phyloP scores from a whole-genome alignment of 2,113 vertebrate species.

The Hippocampus zosterae region DNA sequence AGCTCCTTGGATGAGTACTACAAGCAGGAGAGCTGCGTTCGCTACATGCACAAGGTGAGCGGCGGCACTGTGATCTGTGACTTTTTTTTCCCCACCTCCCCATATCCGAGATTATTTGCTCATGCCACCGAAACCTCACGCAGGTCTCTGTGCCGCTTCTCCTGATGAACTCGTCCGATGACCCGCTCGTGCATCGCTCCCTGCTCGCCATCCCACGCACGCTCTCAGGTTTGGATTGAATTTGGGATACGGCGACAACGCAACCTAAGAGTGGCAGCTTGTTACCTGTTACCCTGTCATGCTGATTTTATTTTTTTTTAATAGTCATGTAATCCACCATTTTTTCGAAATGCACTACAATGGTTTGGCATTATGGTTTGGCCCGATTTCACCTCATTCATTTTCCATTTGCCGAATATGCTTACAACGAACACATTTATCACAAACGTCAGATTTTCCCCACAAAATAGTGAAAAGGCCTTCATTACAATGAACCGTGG shows the following conservation, averaged over 20 bases:
- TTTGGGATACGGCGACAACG: neutral
- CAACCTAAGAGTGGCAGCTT: neutral
- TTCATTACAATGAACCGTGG: too few species aligned
- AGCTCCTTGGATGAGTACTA: constrained; percentile 94
- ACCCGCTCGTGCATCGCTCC: constrained; percentile 91
- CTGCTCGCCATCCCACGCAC: constrained; percentile 91
- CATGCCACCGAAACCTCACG: neutral
- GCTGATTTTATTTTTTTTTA: constrained; percentile 68
- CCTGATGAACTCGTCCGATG: constrained; percentile 91
- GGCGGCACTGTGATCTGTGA: neutral
- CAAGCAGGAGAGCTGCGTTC: constrained; percentile 93
- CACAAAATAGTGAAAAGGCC: too few species aligned
- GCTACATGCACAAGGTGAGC: constrained; percentile 91
- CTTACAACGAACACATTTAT: too few species aligned
- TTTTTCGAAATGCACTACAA: neutral
- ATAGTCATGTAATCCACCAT: constrained; percentile 57
- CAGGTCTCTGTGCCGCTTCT: constrained; percentile 92
- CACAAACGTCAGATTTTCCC: too few species aligned
- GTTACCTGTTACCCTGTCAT: constrained; percentile 37
- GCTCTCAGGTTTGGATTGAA: constrained; percentile 79
- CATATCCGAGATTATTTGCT: neutral
- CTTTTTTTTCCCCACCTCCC: neutral
- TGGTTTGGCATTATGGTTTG: neutral
- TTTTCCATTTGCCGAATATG: too few species aligned
- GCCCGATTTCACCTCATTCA: too few species aligned